phyloP scores from a whole-genome alignment of 2,888 invertebrate species.

The Acanthosepion pharaonis region DNA sequence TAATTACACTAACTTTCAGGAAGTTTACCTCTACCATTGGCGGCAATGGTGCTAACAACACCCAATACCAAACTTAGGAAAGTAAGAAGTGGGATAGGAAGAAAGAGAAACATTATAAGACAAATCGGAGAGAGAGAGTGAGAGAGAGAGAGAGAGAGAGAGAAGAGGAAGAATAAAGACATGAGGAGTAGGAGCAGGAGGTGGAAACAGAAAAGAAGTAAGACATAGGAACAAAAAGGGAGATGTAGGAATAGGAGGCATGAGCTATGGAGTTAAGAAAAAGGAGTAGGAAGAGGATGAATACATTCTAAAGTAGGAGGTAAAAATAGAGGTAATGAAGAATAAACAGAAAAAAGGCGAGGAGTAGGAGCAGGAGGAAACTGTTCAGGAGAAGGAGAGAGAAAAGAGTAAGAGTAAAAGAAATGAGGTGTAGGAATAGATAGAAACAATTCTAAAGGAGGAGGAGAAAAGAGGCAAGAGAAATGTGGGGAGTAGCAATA shows the following conservation, averaged over 20 bases:
- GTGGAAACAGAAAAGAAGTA: not conserved
- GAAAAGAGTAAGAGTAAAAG: not conserved
- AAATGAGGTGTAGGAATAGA: too few species aligned
- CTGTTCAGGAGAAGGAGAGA: not conserved
- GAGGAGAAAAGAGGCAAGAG: not conserved
- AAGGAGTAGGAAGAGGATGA: not conserved
- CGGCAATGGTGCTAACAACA: not conserved
- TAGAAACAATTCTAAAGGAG: not conserved
- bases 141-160: too few species aligned
- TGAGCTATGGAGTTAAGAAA: too few species aligned
- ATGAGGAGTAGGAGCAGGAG: not conserved
- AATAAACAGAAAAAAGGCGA: not conserved
- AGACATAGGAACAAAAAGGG: not conserved
- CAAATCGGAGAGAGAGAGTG: not conserved
- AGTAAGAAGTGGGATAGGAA: not conserved
- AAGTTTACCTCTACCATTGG: not conserved
- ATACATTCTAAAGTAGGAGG: not conserved
- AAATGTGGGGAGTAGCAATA: too few species aligned
- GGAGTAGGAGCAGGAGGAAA: too few species aligned
- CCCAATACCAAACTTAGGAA: constrained; percentile 33
- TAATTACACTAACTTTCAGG: constrained; percentile 12
- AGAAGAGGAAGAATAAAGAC: not conserved
- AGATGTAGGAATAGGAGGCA: not conserved
- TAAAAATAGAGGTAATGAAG: not conserved
- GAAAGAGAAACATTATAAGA: not conserved